Evolutionary conservation across 2,797 vertebrate species (phyloP).

Genomic region (Synaphobranchus kaupii): DNA sequence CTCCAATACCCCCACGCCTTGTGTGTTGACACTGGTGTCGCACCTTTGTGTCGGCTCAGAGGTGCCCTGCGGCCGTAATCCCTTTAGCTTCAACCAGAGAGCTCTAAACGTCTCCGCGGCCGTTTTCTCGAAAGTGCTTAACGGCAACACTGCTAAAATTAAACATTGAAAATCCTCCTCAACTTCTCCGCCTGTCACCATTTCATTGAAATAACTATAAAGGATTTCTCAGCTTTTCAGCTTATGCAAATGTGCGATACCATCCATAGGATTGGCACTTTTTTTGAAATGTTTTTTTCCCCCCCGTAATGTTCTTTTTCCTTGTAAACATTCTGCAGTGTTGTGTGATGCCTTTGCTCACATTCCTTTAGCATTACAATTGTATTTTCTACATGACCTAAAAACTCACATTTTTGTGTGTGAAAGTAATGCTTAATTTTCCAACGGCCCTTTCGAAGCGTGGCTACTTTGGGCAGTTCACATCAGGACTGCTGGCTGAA

Average conservation of each 20-base stretch:
- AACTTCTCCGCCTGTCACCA: neutral
- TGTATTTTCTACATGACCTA: neutral
- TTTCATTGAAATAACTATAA: neutral
- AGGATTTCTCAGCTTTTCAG: slow-evolving; percentile 1
- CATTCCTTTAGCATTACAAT: neutral
- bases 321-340: neutral
- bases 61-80: neutral
- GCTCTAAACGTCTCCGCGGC: neutral
- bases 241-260: neutral
- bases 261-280: neutral
- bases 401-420: slow-evolving; percentile 7
- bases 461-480: neutral
- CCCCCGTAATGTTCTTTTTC: neutral
- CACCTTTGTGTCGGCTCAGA: neutral
- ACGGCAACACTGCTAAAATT: neutral
- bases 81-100: neutral
- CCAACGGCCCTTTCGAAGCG: neutral
- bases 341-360: neutral
- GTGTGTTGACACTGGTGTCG: neutral
- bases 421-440: neutral
- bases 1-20: neutral
- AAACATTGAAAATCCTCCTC: neutral
- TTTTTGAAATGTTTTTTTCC: neutral
- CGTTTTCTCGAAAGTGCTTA: neutral
- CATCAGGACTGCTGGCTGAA: slow-evolving; percentile 6